Evolutionary conservation across 2,888 invertebrate genomes (phyloP), one percentile per base, ranked within the genome.

Genomic region (Chouioia cunea): DNA sequence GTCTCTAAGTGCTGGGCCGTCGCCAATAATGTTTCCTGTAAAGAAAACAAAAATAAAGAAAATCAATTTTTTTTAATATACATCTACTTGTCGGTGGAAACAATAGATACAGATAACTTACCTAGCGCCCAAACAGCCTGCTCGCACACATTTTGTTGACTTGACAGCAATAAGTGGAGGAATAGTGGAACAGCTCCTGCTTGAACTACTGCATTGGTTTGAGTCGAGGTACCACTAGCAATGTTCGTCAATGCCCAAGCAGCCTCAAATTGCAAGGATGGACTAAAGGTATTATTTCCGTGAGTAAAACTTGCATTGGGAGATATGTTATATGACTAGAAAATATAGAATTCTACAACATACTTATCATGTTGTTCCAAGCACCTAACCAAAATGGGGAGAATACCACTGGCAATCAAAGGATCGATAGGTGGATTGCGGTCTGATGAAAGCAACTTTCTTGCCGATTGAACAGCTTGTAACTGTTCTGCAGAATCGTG

Each of bases 71-170:
- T 6, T 36, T 36, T 6, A 36, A 36, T 36, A 10, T 12, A 6
- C 36, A 6, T 36, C 12, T 10, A 10, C 10, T 10, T 1, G 4
- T 3, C 10, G 10, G 36, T 36, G 2, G 36, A 10, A 36, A 10
- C 10, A 36, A 36, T 6, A 10, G n/a, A n/a, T n/a, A n/a, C n/a
- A n/a, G n/a, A n/a, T n/a, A n/a, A n/a, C n/a, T n/a, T 90, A 83
- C 95, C 95, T 81, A 99, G 89, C 15, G 99, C 99, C 99, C 99
- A 99, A 6, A 99, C 99, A 10, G 99, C 97, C 87, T 99, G 99
- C 87, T 99, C 99, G 82, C 98, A 98, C 8, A 99, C 99, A 87
- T 97, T 98, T 83, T 97, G 96, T 85, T 97, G 97, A 48, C 93
- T 93, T 46, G 99, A 99, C 86, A 93, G 90, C 65, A 99, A 89